These are phyloP conservation scores for Calliscelio sp. DNA, from an alignment of 2,888 invertebrate species.

Conservation along the genomic window DNA sequence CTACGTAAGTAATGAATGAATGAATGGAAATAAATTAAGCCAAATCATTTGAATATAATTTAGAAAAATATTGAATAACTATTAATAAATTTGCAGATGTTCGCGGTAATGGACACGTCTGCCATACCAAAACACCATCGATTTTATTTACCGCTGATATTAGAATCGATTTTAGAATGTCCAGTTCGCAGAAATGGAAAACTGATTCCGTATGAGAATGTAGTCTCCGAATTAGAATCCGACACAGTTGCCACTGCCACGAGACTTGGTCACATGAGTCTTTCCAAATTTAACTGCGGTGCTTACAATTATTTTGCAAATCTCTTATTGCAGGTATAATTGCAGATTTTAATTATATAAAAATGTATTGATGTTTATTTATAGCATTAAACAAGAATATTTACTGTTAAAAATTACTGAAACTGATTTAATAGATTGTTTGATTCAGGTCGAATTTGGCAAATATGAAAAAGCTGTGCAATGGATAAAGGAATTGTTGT, in stretches of 20 bases:
- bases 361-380: too few relatives aligned
- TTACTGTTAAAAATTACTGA: too few relatives aligned
- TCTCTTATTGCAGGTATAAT: slow-evolving; percentile 89
- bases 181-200: slow-evolving; percentile 88
- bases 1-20: slow-evolving; percentile 93
- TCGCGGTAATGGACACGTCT: slow-evolving; percentile 90
- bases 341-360: slow-evolving; percentile 22
- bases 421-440: too few relatives aligned
- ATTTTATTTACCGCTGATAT: slow-evolving; percentile 91
- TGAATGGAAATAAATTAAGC: too few relatives aligned
- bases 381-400: too few relatives aligned
- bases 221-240: slow-evolving; percentile 92
- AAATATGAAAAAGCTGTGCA: slow-evolving; percentile 92
- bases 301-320: slow-evolving; percentile 90
- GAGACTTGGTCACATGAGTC: slow-evolving; percentile 89
- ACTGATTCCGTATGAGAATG: slow-evolving; percentile 89
- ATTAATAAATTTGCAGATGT: slow-evolving; percentile 89
- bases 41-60: too few relatives aligned
- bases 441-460: slow-evolving; percentile 90
- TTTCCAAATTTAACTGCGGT: slow-evolving; percentile 90
- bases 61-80: too few relatives aligned
- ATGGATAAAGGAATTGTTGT: slow-evolving; percentile 92
- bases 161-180: slow-evolving; percentile 92
- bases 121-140: slow-evolving; percentile 88
- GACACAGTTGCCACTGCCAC: slow-evolving; percentile 90